These are phyloP conservation scores for Tetranychus cinnabarinus DNA, from an alignment of 1,140 invertebrate species.

Conservation along the genomic window DNA sequence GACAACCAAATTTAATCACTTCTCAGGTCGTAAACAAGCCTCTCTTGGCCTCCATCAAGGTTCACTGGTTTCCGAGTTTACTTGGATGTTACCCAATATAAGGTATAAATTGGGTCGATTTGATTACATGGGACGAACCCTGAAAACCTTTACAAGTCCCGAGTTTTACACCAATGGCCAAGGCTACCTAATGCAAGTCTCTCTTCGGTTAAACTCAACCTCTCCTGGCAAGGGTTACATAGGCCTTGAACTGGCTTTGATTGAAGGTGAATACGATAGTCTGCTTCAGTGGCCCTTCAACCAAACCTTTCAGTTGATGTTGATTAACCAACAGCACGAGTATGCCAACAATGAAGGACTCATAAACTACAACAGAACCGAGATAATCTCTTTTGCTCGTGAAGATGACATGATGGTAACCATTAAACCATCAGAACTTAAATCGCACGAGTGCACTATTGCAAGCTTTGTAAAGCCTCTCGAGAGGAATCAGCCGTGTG, in stretches of 20 bases:
- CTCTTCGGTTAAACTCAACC: constrained; percentile 7
- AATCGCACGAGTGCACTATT: neutral
- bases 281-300: constrained; percentile 11
- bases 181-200: constrained; percentile 11
- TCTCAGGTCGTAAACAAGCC: constrained; percentile 1
- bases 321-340: constrained; percentile 3
- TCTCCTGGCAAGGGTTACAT: neutral
- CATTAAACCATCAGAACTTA: neutral
- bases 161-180: constrained; percentile 13
- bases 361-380: neutral
- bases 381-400: neutral
- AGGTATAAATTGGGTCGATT: constrained; percentile 7
- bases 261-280: constrained; percentile 11
- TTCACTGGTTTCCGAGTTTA: constrained; percentile 9
- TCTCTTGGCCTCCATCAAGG: constrained; percentile 1
- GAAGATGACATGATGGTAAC: neutral
- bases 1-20: neutral
- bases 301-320: constrained; percentile 6
- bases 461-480: constrained; percentile 3
- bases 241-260: constrained; percentile 10
- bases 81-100: constrained; percentile 10
- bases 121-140: neutral
- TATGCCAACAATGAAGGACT: neutral
- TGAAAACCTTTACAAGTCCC: constrained; percentile 4
- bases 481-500: constrained; percentile 5